These are phyloP conservation scores for Tetramorium parvispinum DNA, from an alignment of 1,140 invertebrate species.

Conservation along the genomic window DNA sequence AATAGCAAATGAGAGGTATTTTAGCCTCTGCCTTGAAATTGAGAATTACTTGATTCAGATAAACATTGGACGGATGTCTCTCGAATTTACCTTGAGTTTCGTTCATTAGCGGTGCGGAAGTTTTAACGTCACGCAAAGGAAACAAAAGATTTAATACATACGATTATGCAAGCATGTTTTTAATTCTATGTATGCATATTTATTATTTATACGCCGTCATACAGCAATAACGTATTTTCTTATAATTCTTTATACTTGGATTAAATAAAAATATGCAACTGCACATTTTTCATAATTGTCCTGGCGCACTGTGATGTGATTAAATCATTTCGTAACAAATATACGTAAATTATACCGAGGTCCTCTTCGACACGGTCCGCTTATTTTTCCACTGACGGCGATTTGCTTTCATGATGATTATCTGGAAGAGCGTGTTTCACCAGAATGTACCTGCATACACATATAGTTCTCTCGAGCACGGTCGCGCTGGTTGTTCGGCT, in stretches of 20 bases:
- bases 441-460: neutral
- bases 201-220: neutral
- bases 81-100: slow-evolving; percentile 21
- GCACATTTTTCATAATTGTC: neutral
- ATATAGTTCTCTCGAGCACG: neutral
- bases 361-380: neutral
- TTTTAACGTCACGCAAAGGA: slow-evolving; percentile 23
- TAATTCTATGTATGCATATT: neutral
- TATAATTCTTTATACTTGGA: neutral
- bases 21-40: neutral
- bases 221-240: slow-evolving; percentile 7
- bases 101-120: slow-evolving; percentile 16
- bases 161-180: neutral
- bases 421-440: slow-evolving; percentile 39
- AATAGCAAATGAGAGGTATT: neutral
- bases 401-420: slow-evolving; percentile 45
- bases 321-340: neutral
- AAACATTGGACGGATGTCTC: slow-evolving; percentile 20
- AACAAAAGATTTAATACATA: slow-evolving; percentile 3
- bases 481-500: slow-evolving; percentile 5
- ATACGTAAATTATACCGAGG: neutral
- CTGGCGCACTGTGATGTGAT: slow-evolving; percentile 16
- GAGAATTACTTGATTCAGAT: neutral
- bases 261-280: slow-evolving; percentile 8
- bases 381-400: slow-evolving; percentile 2